These are phyloP conservation scores for Drymodes brunneopygia DNA, from an alignment of 2,113 vertebrate genomes.

Conservation along the genomic window DNA sequence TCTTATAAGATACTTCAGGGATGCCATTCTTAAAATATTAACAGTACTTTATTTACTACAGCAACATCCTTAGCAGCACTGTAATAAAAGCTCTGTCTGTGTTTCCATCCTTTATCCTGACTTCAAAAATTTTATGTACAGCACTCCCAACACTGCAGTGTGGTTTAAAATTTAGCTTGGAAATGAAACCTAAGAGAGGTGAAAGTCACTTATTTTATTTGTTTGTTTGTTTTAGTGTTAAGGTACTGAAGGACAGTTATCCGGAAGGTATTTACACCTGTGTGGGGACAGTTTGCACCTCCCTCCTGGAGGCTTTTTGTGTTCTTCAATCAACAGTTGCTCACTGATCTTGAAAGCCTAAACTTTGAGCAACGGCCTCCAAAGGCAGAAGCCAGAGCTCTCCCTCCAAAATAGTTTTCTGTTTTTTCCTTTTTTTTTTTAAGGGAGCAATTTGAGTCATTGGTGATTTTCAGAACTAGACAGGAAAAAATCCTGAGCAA, in stretches of 20 bases:
- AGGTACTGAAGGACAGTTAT: background rate
- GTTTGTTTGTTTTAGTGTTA: background rate
- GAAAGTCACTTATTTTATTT: background rate
- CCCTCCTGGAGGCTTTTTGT: background rate
- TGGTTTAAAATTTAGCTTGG: background rate
- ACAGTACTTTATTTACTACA: background rate
- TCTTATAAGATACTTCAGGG: background rate
- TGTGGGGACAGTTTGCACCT: background rate
- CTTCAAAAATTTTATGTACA: background rate
- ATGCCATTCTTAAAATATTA: conserved; percentile 38
- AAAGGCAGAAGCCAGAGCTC: background rate
- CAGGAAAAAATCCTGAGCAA: background rate
- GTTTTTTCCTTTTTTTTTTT: background rate
- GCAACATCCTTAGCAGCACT: background rate
- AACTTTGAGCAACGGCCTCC: background rate
- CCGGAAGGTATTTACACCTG: background rate
- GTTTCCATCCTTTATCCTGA: background rate
- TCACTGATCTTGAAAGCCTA: background rate
- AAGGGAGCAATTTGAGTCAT: background rate
- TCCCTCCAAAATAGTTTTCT: background rate
- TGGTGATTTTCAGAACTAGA: background rate
- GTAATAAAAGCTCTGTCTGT: background rate
- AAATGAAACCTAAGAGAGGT: background rate
- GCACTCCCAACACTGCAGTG: background rate
- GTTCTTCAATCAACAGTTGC: background rate